A percentile compares a stretch with the other conserved stretches of the same genome.
Conservation (phyloP, 1,140 invertebrate genomes). For the Mactra quadrangularis region DNA sequence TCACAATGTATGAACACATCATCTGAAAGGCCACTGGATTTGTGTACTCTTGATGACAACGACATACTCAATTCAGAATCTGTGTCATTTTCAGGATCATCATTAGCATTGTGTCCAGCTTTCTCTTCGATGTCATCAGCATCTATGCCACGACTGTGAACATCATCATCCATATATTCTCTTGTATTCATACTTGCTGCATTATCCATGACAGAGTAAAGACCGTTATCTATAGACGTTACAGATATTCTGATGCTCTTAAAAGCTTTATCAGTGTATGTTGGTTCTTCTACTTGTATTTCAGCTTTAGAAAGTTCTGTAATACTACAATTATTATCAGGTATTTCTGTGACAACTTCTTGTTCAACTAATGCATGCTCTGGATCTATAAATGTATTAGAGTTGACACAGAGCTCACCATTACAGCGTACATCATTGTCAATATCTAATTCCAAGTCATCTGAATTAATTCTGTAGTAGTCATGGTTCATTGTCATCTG, state of each 20-base stretch:
- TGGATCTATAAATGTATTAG: not conserved
- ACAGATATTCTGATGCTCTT: not conserved
- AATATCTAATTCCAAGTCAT: slow-evolving; percentile 34
- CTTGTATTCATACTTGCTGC: too few species aligned
- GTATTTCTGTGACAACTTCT: slow-evolving; percentile 2
- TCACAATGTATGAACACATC: slow-evolving; percentile 45
- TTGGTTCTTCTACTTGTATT: not conserved
- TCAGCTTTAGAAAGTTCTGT: slow-evolving; percentile 6
- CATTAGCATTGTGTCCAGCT: not conserved
- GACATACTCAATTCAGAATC: too few species aligned
- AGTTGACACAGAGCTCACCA: not conserved
- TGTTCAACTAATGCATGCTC: too few species aligned
- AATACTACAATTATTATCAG: slow-evolving; percentile 3
- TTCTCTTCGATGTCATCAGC: not conserved
- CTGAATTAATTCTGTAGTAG: slow-evolving; percentile 42
- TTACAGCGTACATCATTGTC: slow-evolving; percentile 2
- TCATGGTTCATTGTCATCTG: slow-evolving; percentile 15
- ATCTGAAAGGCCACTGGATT: slow-evolving; percentile 37
- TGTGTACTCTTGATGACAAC: not conserved
- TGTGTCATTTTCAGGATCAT: not conserved
- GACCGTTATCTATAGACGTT: slow-evolving; percentile 30
- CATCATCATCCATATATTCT: not conserved
- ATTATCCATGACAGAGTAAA: slow-evolving; percentile 17
- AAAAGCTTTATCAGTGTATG: slow-evolving; percentile 24
- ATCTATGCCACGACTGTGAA: not conserved